phyloP scores from a whole-genome alignment of 1,140 invertebrate genomes.

The Zaprionus davidi region DNA sequence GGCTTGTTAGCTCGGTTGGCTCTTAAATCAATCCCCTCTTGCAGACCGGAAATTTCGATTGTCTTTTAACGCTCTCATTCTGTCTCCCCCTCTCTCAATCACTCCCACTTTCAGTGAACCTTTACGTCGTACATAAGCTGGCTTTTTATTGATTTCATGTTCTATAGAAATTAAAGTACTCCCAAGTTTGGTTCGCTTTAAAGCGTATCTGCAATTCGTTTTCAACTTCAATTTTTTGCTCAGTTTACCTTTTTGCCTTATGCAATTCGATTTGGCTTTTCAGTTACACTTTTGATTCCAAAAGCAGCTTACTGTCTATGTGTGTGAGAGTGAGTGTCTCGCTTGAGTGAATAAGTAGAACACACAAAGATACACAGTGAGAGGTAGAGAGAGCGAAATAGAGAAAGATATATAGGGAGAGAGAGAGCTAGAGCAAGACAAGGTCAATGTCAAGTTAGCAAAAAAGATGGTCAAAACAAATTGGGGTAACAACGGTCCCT shows the following conservation, averaged over 20 bases:
- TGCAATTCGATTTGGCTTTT: constrained; percentile 50
- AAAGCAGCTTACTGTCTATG: constrained; percentile 44
- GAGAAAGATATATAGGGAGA: background rate
- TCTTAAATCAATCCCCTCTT: background rate
- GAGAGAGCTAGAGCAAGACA: constrained; percentile 19
- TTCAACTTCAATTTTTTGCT: background rate
- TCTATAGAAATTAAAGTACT: background rate
- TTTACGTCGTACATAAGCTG: background rate
- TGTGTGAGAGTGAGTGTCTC: constrained; percentile 23
- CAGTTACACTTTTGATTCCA: constrained; percentile 57
- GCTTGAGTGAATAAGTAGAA: constrained; percentile 53
- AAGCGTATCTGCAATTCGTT: constrained; percentile 5
- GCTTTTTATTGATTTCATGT: background rate
- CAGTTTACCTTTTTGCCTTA: constrained; percentile 43
- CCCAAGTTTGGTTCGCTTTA: background rate
- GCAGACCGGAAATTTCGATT: background rate
- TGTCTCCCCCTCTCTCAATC: background rate
- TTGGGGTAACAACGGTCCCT: constrained; percentile 32
- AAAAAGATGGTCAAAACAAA: constrained; percentile 25
- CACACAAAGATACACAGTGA: constrained; percentile 19
- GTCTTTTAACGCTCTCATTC: background rate
- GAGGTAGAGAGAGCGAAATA: background rate
- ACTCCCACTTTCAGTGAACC: background rate
- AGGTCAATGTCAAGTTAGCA: constrained; percentile 61
- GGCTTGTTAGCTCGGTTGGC: constrained; percentile 31